Evolutionary conservation across 2,888 invertebrate genomes (phyloP).

Genomic region (Drosophila merina): DNA sequence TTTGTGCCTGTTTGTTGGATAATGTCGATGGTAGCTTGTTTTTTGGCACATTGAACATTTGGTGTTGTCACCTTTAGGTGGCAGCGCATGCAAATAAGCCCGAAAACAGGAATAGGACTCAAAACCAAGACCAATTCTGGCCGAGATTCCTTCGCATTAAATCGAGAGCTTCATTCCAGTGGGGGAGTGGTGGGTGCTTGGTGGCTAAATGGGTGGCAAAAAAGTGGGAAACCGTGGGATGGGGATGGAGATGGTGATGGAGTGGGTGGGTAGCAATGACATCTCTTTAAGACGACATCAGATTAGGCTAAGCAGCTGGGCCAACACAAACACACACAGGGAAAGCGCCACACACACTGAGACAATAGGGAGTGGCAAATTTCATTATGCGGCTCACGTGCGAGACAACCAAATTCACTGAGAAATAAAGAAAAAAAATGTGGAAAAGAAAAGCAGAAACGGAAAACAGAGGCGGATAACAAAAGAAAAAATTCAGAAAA

Average conservation of each 20-base stretch:
- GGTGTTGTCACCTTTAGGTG: conserved; percentile 74
- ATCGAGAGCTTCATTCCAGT: conserved; percentile 50
- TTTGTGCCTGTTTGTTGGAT: conserved; percentile 35
- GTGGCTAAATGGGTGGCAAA: conserved; percentile 5
- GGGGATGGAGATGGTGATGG: too few relatives aligned
- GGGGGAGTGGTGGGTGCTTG: background rate
- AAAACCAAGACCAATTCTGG: conserved; percentile 36
- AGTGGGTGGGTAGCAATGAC: conserved; percentile 28
- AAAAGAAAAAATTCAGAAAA: conserved; percentile 26
- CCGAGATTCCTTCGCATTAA: conserved; percentile 73
- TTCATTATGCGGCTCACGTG: conserved; percentile 81
- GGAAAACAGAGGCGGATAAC: conserved; percentile 23
- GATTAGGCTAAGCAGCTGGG: conserved; percentile 76
- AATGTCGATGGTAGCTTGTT: conserved; percentile 57
- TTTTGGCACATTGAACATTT: conserved; percentile 73
- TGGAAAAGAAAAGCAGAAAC: conserved; percentile 38
- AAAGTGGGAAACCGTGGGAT: background rate
- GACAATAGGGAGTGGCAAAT: conserved; percentile 72
- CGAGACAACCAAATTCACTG: conserved; percentile 83
- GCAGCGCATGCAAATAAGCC: conserved; percentile 64
- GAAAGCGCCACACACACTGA: conserved; percentile 18
- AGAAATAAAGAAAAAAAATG: conserved; percentile 68
- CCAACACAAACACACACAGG: conserved; percentile 36
- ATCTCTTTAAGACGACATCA: conserved; percentile 74
- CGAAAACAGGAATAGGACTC: conserved; percentile 28